These are phyloP conservation scores for Sminthurides aquaticus DNA, from an alignment of 2,888 invertebrate genomes.

Conservation along the genomic window DNA sequence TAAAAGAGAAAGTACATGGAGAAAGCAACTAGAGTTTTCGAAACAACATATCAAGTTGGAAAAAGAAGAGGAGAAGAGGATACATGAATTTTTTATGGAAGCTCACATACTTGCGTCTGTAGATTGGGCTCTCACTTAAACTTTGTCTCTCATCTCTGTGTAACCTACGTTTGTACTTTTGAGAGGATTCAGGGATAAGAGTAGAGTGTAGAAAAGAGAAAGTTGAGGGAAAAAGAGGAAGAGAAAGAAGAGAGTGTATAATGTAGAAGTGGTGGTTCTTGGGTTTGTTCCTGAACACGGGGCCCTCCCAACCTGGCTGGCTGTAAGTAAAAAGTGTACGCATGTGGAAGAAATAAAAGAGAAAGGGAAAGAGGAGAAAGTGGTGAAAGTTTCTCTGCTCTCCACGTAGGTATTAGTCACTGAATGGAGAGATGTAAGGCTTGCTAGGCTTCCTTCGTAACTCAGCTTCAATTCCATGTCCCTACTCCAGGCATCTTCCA, in stretches of 20 bases:
- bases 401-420: conserved; percentile 3
- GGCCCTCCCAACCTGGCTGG: neutral
- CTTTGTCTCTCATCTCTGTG: neutral
- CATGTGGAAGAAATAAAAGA: conserved; percentile 5
- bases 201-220: neutral
- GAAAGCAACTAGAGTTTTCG: too few relatives aligned
- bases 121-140: neutral
- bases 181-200: neutral
- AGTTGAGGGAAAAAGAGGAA: neutral
- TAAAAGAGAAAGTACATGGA: too few relatives aligned
- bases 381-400: conserved; percentile 16
- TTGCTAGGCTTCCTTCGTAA: conserved; percentile 11
- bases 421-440: conserved; percentile 1
- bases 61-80: too few relatives aligned
- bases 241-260: conserved; percentile 2
- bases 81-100: neutral
- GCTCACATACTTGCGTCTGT: neutral
- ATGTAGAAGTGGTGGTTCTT: neutral
- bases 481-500: conserved; percentile 4
- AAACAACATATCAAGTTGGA: neutral
- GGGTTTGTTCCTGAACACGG: neutral
- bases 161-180: too few relatives aligned
- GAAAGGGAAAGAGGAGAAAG: conserved; percentile 14
- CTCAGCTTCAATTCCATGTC: conserved; percentile 14
- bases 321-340: conserved; percentile 7